Conservation (phyloP, 1,140 invertebrate species). For the Zaprionus camerounensis region DNA sequence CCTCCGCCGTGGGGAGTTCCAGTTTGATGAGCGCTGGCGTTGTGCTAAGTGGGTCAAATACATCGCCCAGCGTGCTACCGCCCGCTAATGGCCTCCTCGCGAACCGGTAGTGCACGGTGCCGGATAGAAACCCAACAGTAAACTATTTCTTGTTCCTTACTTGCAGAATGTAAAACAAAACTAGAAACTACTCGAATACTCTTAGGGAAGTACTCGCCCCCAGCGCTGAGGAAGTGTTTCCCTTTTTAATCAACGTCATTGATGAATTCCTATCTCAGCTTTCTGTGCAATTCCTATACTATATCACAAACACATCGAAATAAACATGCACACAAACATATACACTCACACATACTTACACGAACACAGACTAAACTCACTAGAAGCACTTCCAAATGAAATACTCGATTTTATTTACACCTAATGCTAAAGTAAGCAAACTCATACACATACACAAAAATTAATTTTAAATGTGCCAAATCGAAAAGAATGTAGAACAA, state of each 20-base stretch:
- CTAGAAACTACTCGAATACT: constrained; percentile 57
- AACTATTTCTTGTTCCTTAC: constrained; percentile 83
- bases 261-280: constrained; percentile 79
- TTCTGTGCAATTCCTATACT: constrained; percentile 80
- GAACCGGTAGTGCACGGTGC: constrained; percentile 67
- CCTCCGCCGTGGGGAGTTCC: constrained; percentile 45
- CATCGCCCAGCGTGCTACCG: constrained; percentile 64
- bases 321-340: constrained; percentile 7
- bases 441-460: constrained; percentile 46
- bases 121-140: constrained; percentile 22
- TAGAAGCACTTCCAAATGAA: constrained; percentile 70
- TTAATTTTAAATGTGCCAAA: constrained; percentile 83
- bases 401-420: constrained; percentile 71
- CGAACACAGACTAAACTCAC: constrained; percentile 22
- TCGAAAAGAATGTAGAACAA: constrained; percentile 54
- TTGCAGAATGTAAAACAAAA: constrained; percentile 56
- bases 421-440: constrained; percentile 30
- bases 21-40: constrained; percentile 48
- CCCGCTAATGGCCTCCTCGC: constrained; percentile 77
- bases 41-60: constrained; percentile 69
- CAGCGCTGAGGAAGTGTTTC: constrained; percentile 2
- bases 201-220: constrained; percentile 33
- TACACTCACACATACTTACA: constrained; percentile 29
- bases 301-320: constrained; percentile 46
- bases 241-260: constrained; percentile 65